Evolutionary conservation across 2,113 vertebrate genomes (phyloP).

Genomic region (Sprattus sprattus): DNA sequence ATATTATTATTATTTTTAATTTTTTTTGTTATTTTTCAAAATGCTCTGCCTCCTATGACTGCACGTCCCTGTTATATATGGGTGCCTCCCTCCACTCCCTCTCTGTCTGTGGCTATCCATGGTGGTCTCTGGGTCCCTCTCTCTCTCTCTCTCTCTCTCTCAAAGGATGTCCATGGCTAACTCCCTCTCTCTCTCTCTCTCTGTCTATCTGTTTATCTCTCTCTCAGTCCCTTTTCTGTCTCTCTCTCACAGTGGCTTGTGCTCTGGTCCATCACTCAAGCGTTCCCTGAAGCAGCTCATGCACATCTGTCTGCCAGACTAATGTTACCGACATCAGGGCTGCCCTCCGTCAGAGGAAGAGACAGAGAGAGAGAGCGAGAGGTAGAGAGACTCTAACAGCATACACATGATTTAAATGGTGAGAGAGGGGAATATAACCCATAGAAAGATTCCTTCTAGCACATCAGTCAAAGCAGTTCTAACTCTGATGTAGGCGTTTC

Average conservation of each 20-base stretch:
- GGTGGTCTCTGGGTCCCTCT: no score
- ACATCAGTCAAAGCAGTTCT: constrained; percentile 59
- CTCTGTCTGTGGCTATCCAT: no score
- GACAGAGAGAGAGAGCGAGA: constrained; percentile 39
- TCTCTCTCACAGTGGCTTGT: constrained; percentile 30
- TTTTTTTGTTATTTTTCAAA: no score
- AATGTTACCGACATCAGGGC: constrained; percentile 51
- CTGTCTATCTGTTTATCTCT: not conserved
- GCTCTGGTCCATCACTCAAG: constrained; percentile 47
- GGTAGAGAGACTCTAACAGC: no score
- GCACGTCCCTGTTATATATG: no score
- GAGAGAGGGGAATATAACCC: not conserved
- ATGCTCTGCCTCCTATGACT: no score
- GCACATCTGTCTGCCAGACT: constrained; percentile 50
- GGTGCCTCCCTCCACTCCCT: no score
- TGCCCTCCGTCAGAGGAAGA: constrained; percentile 33
- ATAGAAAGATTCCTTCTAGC: constrained; percentile 44
- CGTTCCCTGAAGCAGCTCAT: constrained; percentile 49
- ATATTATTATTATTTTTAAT: no score
- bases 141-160: no score
- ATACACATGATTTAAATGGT: not conserved
- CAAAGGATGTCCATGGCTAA: no score
- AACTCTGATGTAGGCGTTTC: constrained; percentile 39
- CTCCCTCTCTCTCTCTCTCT: not conserved
- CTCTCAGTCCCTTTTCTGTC: constrained; percentile 25